These are phyloP conservation scores for Macrosoma leucophasiata DNA, from an alignment of 2,888 invertebrate genomes.

Conservation along the genomic window DNA sequence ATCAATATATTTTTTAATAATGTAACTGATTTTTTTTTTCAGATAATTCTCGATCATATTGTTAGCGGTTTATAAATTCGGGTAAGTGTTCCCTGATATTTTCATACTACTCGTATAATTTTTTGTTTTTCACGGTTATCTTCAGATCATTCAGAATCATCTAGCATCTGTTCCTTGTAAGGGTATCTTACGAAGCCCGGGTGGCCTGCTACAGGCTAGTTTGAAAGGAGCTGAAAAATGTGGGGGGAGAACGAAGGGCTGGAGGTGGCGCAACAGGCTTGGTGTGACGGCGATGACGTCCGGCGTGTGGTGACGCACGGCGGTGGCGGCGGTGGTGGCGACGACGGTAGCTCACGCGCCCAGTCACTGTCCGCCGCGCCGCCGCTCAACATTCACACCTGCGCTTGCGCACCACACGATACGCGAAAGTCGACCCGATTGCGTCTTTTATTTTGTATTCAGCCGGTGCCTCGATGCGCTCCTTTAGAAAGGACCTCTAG, in stretches of 20 bases:
- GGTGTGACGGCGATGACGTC: too few species aligned
- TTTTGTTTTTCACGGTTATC: too few species aligned
- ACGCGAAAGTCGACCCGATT: slow-evolving; percentile 56
- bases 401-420: slow-evolving; percentile 39
- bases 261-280: not conserved
- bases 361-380: slow-evolving; percentile 49
- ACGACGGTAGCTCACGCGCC: slow-evolving; percentile 31
- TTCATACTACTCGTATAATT: too few species aligned
- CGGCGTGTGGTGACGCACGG: slow-evolving; percentile 29
- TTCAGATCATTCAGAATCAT: too few species aligned
- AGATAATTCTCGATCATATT: slow-evolving; percentile 1
- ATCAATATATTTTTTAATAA: too few species aligned
- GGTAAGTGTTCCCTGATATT: too few species aligned
- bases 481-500: slow-evolving; percentile 20
- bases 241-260: not conserved
- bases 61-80: slow-evolving; percentile 1
- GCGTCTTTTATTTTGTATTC: slow-evolving; percentile 56
- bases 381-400: slow-evolving; percentile 46
- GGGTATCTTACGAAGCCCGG: too few species aligned
- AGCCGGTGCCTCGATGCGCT: slow-evolving; percentile 37
- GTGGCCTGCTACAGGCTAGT: too few species aligned
- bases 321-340: slow-evolving; percentile 30
- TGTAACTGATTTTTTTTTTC: too few species aligned
- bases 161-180: too few species aligned
- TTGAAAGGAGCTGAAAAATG: too few species aligned